Evolutionary conservation across 2,888 invertebrate species (phyloP).

Genomic region (Thereva unica): DNA sequence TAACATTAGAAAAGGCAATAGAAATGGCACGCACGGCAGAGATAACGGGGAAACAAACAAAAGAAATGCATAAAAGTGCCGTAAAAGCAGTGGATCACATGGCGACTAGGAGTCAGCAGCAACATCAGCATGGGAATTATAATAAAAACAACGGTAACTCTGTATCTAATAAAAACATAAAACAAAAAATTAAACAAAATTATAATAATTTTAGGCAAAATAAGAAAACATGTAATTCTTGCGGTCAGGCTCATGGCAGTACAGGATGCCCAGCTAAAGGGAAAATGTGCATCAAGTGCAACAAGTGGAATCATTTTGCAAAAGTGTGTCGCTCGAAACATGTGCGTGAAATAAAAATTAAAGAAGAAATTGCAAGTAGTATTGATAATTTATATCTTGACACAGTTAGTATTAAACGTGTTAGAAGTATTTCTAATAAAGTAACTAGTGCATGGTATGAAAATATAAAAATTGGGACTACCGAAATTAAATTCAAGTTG

Average conservation of each 20-base stretch:
- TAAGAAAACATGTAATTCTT: neutral
- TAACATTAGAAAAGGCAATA: slow-evolving; percentile 1
- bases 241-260: slow-evolving; percentile 4
- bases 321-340: neutral
- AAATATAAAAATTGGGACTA: neutral
- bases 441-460: neutral
- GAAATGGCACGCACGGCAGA: slow-evolving; percentile 8
- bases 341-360: neutral
- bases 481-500: neutral
- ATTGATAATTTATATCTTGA: neutral
- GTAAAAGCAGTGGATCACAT: neutral
- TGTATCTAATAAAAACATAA: slow-evolving; percentile 5
- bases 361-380: neutral
- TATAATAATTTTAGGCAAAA: slow-evolving; percentile 3
- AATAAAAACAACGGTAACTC: neutral
- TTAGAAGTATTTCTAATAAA: too few relatives aligned
- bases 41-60: neutral
- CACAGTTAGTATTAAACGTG: neutral
- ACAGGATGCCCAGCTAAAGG: slow-evolving; percentile 2
- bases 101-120: neutral
- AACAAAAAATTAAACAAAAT: slow-evolving; percentile 2
- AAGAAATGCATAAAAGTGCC: neutral
- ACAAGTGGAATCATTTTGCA: slow-evolving; percentile 4
- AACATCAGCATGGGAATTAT: neutral
- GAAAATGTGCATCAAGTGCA: neutral